Conservation (phyloP, 2,888 invertebrate genomes). For the Yponomeuta malinellus region DNA sequence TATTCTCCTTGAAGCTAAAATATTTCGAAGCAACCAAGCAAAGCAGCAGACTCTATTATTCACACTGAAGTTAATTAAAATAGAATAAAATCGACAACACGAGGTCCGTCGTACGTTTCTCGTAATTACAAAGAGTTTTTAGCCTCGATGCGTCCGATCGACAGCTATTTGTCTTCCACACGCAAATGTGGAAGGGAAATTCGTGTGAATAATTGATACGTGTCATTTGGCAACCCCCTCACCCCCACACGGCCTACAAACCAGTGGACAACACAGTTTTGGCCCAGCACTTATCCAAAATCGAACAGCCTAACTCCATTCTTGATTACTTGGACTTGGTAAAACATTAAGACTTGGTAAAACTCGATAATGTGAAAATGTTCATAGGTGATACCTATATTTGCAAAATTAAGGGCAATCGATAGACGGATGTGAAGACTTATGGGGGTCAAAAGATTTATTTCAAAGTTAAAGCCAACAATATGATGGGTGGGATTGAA, state of each 20-base stretch:
- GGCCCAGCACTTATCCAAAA: slow-evolving; percentile 28
- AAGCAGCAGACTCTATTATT: neutral
- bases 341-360: neutral
- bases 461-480: too few species aligned
- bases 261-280: slow-evolving; percentile 22
- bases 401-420: neutral
- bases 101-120: slow-evolving; percentile 13
- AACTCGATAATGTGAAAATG: neutral
- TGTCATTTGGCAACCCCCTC: slow-evolving; percentile 73
- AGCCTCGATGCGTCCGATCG: slow-evolving; percentile 50
- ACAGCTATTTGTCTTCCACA: slow-evolving; percentile 70
- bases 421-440: neutral
- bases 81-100: slow-evolving; percentile 9
- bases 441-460: neutral
- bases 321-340: neutral
- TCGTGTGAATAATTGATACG: slow-evolving; percentile 73
- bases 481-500: too few species aligned
- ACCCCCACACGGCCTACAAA: slow-evolving; percentile 30
- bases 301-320: neutral
- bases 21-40: neutral
- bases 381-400: neutral
- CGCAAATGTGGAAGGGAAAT: slow-evolving; percentile 70
- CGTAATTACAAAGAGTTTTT: slow-evolving; percentile 60
- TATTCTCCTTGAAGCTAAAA: neutral
- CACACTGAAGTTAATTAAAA: slow-evolving; percentile 4